Base-by-base conservation (phyloP, 2,113 vertebrate species). In the Eleginops maclovinus region DNA sequence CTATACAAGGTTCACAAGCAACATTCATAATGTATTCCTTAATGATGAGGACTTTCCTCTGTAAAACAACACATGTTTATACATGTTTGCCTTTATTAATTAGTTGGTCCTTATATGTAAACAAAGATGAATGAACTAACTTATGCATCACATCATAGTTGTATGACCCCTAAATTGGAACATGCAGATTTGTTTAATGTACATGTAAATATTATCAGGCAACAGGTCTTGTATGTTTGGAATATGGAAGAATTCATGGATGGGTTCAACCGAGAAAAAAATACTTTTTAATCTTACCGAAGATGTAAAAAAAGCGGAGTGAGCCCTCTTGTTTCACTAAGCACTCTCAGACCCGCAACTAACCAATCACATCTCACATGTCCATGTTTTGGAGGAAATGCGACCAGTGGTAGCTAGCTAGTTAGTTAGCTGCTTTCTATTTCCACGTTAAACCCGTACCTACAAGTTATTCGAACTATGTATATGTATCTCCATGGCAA, bases 361-460 rank as follows among this genome's bases (percentile, higher is more conserved):
- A 47, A 50, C 87, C 61, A 90, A 90, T 89, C 68, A 79, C 22
- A 53, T 41, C 61, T 11, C 68, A 17, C 4, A 1, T 19, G 5
- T 24, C 43, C 50, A 28, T 74, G 74, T 75, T 75, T 21, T 65
- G 47, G 54, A 28, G 90, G 88, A 90, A 88, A 77, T 84, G 5
- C 2, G 49, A 10, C 12, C 4, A n/a, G 8, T 4, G 47, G 0
- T 0, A 56, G 41, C n/a, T 12, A n/a, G 61, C 9, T 21, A 21
- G 36, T 5, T 2, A 36, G 63, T 14, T 26, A 51, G 64, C 28
- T 17, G 31, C 44, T 10, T 9, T 0, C 0, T 0, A 40, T 64
- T n/a, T 55, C 4, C 14, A 7, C 2, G 0, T 19, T 7, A 36
- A 13, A 74, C 19, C 14, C 0, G 17, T 1, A 28, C 1, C 9